A percentile compares a stretch with the other conserved stretches of the same genome.
phyloP scores from a whole-genome alignment of 2,888 invertebrate genomes.

The Palloptera scutellata region DNA sequence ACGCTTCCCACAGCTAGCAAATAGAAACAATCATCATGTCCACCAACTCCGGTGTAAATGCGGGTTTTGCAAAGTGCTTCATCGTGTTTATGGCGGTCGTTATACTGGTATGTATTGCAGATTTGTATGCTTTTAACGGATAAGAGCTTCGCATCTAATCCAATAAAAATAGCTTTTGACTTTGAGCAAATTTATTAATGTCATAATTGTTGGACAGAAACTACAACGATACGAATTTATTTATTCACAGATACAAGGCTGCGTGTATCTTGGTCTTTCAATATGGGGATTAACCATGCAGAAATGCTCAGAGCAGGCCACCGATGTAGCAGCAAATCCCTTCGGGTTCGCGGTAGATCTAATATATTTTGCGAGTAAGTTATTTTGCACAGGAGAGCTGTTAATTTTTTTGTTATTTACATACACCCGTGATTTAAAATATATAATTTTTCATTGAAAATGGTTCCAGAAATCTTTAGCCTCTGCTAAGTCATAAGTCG shows the following conservation, averaged over 20 bases:
- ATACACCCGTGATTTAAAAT: neutral
- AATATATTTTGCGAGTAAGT: slow-evolving; percentile 56
- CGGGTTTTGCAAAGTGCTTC: slow-evolving; percentile 59
- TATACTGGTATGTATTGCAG: slow-evolving; percentile 52
- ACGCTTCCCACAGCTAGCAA: neutral
- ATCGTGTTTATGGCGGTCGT: slow-evolving; percentile 59
- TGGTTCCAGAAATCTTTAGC: too few species aligned
- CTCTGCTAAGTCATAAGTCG: too few species aligned
- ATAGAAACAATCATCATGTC: slow-evolving; percentile 42
- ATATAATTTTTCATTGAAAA: too few species aligned
- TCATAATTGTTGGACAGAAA: neutral
- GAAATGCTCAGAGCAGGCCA: slow-evolving; percentile 44
- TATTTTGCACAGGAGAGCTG: neutral
- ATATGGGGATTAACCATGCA: slow-evolving; percentile 54
- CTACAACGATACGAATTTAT: neutral
- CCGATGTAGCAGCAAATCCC: slow-evolving; percentile 44
- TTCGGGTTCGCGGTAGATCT: slow-evolving; percentile 55
- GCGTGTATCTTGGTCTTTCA: slow-evolving; percentile 51
- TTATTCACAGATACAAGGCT: slow-evolving; percentile 55
- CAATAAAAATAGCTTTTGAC: too few species aligned
- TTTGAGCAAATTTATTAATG: too few species aligned
- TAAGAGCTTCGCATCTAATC: neutral
- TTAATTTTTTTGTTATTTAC: neutral
- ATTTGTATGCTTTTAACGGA: neutral
- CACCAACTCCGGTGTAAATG: slow-evolving; percentile 49